Evolutionary conservation across 2,113 vertebrate species (phyloP).

Genomic region (Ahaetulla prasina): DNA sequence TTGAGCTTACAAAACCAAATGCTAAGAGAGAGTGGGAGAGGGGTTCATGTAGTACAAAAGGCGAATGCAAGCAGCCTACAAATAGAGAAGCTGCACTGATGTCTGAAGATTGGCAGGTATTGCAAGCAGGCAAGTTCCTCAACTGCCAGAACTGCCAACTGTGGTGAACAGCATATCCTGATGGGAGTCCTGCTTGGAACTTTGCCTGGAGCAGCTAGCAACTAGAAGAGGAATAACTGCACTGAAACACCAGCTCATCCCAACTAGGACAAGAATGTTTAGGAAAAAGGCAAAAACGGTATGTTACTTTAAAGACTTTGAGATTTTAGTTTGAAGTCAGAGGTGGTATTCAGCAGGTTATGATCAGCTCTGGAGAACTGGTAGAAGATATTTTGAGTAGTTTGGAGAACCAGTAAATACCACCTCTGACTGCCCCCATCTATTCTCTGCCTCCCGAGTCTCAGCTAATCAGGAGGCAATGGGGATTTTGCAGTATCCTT

Average conservation of each 20-base stretch:
- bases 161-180: not conserved
- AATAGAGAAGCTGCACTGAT: not conserved
- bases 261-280: not conserved
- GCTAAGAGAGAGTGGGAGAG: not conserved
- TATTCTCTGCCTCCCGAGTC: too few relatives aligned
- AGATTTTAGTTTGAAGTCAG: not conserved
- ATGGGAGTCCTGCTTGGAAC: not conserved
- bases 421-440: too few relatives aligned
- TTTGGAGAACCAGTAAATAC: too few relatives aligned
- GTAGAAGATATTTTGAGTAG: too few relatives aligned
- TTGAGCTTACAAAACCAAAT: not conserved
- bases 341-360: too few relatives aligned
- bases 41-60: not conserved
- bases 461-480: too few relatives aligned
- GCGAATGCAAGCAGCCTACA: not conserved
- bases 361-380: too few relatives aligned
- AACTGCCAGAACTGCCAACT: not conserved
- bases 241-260: not conserved
- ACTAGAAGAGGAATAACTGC: not conserved
- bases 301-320: not conserved
- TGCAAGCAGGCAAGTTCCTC: not conserved
- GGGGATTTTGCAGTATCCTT: too few relatives aligned
- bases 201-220: not conserved
- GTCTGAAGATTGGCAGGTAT: not conserved
- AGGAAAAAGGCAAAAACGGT: not conserved